Base-by-base conservation (phyloP, 1,140 invertebrate genomes). In the Episyrphus balteatus region DNA sequence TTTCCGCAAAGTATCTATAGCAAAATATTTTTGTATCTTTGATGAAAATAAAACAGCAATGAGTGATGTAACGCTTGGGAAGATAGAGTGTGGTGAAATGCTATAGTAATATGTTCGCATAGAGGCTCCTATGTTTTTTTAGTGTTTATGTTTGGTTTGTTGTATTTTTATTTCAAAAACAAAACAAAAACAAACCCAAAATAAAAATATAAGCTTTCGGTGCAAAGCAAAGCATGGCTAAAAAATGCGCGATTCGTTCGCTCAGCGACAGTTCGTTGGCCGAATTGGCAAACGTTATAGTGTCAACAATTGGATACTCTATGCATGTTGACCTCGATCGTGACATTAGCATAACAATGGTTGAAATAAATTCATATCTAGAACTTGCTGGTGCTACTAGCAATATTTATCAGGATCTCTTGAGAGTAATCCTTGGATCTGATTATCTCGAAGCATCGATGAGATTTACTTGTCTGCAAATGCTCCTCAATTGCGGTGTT, bases 401-500 rank as follows among this genome's bases (percentile, higher is more conserved):
- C 19, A 76, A 79, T 55, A 77, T 80, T 44, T 75, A 80, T 49
- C 77, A 81, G 66, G 78, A 81, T 66, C 63, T 82, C 47, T 51
- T 81, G 18, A 75, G 77, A 48, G 65, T 76, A 44, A 78, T 82
- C 49, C 63, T 80, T 26, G 76, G 66, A 51, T 75, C 75, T 13
- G 76, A 79, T 51, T 78, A 79, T 54, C 59, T 81, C 42, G 79
- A 81, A 49, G 78, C 79, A 7, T 74, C 75, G 5, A 74, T 77
- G 50, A 70, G 79, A 55, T 81, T 76, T 56, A 77, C 69, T 47
- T 76, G 78, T 46, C 68, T 82, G 55, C 70, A 74, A 52, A 69
- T 81, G 51, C 54, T 81, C 12, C 68, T 82, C 40, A 75, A 77
- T 60, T 71, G 76, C 34, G 77, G 80, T 42, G 75, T 82, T 0